Percentiles rank a stretch among this genome's conserved stretches.
phyloP scores from a whole-genome alignment of 2,113 vertebrate species.

The Zosterops japonicus region DNA sequence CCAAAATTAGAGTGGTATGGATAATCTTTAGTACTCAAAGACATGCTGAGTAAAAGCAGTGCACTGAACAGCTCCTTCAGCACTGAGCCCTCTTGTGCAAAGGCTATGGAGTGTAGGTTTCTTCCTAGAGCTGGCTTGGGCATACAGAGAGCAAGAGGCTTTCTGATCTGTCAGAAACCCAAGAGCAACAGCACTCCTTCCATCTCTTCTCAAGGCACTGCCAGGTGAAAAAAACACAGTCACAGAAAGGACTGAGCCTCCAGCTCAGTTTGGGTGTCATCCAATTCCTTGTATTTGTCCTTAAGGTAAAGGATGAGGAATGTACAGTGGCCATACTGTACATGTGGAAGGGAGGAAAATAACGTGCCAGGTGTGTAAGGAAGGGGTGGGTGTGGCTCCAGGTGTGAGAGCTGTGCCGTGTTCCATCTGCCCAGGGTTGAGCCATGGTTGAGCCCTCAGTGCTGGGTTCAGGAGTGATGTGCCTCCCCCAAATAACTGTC shows the following conservation, averaged over 20 bases:
- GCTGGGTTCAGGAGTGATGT: neutral
- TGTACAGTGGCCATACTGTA: no score
- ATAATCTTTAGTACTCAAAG: neutral
- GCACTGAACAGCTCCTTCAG: neutral
- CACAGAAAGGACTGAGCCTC: neutral
- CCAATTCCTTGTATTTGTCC: neutral
- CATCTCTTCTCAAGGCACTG: neutral
- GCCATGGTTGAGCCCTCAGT: neutral
- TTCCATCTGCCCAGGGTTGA: neutral
- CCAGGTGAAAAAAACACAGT: neutral
- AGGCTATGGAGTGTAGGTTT: neutral
- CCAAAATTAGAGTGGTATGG: neutral
- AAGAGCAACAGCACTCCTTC: neutral
- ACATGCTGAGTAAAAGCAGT: neutral
- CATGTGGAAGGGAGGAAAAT: neutral
- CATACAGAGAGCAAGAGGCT: neutral
- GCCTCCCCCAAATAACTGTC: neutral
- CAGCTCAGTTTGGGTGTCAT: neutral
- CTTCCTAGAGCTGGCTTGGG: neutral
- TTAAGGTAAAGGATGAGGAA: neutral
- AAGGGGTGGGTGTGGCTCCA: neutral
- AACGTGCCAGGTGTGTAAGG: fast-evolving
- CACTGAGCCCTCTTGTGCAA: neutral
- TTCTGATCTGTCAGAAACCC: neutral
- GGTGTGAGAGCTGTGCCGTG: neutral